Percentiles rank a stretch among this genome's conserved stretches.
Conservation (phyloP, 2,797 vertebrate species). For the Huso huso region DNA sequence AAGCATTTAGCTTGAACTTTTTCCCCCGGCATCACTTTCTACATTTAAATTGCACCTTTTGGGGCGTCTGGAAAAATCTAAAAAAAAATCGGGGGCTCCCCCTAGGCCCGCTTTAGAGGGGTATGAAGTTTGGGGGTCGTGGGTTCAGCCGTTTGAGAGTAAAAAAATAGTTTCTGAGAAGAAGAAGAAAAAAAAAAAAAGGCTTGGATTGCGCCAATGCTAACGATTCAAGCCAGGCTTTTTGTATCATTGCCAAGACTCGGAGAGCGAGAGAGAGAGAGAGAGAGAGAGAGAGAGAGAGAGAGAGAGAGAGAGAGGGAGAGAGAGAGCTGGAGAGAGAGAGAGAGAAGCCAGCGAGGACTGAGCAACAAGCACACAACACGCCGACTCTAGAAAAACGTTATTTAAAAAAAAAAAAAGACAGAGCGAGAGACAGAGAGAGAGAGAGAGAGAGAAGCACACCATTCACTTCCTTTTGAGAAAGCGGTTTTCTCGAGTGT, state of each 20-base stretch:
- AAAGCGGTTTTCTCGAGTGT: too few species aligned
- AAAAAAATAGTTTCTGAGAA: slow-evolving; percentile 55
- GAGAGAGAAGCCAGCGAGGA: not conserved
- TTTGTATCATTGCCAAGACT: slow-evolving; percentile 54
- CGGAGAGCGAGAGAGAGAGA: slow-evolving; percentile 34
- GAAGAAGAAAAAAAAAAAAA: too few species aligned
- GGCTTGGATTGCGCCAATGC: slow-evolving; percentile 42
- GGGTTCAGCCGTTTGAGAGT: slow-evolving; percentile 23
- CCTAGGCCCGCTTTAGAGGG: slow-evolving; percentile 26
- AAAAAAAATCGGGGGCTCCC: slow-evolving; percentile 51
- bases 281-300: slow-evolving; percentile 16
- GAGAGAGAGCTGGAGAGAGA: slow-evolving; percentile 20
- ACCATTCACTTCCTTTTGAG: slow-evolving; percentile 4
- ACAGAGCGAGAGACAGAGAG: slow-evolving; percentile 2
- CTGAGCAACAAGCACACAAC: too few species aligned
- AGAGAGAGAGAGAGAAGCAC: slow-evolving; percentile 20
- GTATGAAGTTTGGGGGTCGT: slow-evolving; percentile 42
- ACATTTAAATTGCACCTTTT: slow-evolving; percentile 66
- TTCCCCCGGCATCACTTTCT: slow-evolving; percentile 70
- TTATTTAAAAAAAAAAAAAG: too few species aligned
- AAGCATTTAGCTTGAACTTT: slow-evolving; percentile 61
- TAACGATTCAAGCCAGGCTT: slow-evolving; percentile 43
- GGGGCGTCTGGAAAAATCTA: slow-evolving; percentile 49
- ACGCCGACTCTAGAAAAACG: too few species aligned
- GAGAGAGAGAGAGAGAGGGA: slow-evolving; percentile 20